Conservation (phyloP, 2,888 invertebrate genomes). For the Leptodirus hochenwartii region DNA sequence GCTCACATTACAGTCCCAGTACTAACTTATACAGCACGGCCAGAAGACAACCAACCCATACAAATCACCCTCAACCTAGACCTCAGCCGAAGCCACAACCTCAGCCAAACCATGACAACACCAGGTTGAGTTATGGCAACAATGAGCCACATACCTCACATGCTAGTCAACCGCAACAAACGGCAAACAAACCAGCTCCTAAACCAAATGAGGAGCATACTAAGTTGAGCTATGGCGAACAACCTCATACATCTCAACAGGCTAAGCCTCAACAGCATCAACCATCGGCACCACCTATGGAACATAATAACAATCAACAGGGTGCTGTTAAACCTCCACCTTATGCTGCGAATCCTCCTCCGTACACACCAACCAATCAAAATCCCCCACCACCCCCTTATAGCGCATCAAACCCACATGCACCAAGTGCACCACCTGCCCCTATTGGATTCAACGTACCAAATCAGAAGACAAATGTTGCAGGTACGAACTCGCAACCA, state of each 20-base stretch:
- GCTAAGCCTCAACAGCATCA: conserved; percentile 1
- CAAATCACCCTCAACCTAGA: too few species aligned
- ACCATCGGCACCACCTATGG: conserved; percentile 7
- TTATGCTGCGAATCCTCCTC: not conserved
- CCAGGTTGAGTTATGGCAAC: too few species aligned
- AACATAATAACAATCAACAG: conserved; percentile 7
- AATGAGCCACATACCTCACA: too few species aligned
- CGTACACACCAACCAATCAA: conserved; percentile 2
- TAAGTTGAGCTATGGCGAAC: conserved; percentile 9
- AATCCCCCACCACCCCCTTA: conserved; percentile 1
- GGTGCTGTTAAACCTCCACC: conserved; percentile 1
- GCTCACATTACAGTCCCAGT: too few species aligned
- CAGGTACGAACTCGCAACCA: too few species aligned
- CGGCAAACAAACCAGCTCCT: conserved; percentile 2
- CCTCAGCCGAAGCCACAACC: too few species aligned
- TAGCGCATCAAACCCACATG: not conserved
- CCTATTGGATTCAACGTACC: too few species aligned
- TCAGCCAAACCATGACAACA: too few species aligned
- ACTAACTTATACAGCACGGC: too few species aligned
- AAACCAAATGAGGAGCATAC: conserved; percentile 9
- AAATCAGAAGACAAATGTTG: too few species aligned
- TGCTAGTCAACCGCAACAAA: too few species aligned
- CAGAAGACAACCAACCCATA: too few species aligned
- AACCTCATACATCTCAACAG: conserved; percentile 7
- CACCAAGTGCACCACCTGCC: not conserved